phyloP scores from a whole-genome alignment of 2,888 invertebrate genomes.

The Hirudinaria manillensis region DNA sequence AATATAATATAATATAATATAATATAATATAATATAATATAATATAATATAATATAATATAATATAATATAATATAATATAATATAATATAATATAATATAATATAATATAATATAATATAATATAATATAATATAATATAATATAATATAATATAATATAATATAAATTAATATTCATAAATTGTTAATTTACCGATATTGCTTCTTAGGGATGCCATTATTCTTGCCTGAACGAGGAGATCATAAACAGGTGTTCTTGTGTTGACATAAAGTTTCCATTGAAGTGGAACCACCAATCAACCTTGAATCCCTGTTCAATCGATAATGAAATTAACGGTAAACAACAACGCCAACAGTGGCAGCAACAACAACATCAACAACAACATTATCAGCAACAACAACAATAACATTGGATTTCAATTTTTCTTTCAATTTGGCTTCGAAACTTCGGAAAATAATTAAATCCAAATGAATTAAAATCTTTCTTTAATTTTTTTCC shows the following conservation, averaged over 20 bases:
- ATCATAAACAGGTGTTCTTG: constrained; percentile 21
- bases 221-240: constrained; percentile 22
- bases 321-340: constrained; percentile 13
- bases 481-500: too few species aligned
- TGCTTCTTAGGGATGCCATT: constrained; percentile 5
- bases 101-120: too few species aligned
- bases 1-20: too few species aligned
- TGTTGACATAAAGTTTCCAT: constrained; percentile 23
- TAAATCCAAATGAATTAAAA: neutral
- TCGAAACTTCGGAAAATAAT: neutral
- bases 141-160: too few species aligned
- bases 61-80: too few species aligned
- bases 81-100: too few species aligned
- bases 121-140: too few species aligned
- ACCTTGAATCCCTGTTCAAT: constrained; percentile 12
- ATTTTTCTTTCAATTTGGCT: neutral
- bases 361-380: too few species aligned
- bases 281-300: neutral
- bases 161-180: neutral
- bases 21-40: too few species aligned
- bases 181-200: neutral
- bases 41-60: too few species aligned
- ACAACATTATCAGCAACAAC: neutral
- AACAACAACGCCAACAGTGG: neutral
- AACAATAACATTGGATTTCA: neutral